Percentiles rank a stretch among this genome's conserved stretches.
These are phyloP conservation scores for Zaprionus lineosus DNA, from an alignment of 2,888 invertebrate genomes.

Conservation along the genomic window DNA sequence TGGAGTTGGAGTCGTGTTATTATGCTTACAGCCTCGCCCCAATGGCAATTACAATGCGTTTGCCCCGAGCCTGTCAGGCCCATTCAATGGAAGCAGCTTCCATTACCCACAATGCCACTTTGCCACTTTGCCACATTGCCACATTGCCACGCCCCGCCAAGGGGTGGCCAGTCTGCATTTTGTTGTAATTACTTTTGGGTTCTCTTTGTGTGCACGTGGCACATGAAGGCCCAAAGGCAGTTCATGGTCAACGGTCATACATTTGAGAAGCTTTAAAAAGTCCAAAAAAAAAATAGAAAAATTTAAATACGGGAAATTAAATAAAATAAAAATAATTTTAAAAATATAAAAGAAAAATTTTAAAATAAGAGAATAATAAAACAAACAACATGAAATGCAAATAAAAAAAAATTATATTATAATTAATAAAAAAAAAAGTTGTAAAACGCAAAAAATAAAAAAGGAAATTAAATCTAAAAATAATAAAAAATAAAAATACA, in stretches of 20 bases:
- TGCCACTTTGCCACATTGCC: constrained; percentile 4
- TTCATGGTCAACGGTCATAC: constrained; percentile 59
- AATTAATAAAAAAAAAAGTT: constrained; percentile 42
- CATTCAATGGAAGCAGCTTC: constrained; percentile 37
- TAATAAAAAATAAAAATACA: constrained; percentile 1
- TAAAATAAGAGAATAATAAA: constrained; percentile 31
- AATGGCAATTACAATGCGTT: constrained; percentile 72
- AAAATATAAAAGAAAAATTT: constrained; percentile 4
- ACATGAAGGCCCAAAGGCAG: constrained; percentile 19
- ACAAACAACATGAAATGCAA: constrained; percentile 12
- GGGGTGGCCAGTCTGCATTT: constrained; percentile 59
- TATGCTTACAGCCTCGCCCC: constrained; percentile 52
- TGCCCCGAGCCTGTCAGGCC: constrained; percentile 37
- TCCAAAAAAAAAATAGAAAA: constrained; percentile 26
- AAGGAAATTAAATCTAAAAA: constrained; percentile 1
- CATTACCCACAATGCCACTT: constrained; percentile 12
- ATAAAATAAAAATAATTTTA: not conserved
- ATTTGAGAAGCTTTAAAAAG: constrained; percentile 30
- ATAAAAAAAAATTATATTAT: constrained; percentile 26
- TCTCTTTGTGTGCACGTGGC: constrained; percentile 63
- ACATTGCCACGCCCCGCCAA: constrained; percentile 31
- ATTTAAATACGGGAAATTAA: no score
- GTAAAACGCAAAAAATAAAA: no score
- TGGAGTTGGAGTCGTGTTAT: constrained; percentile 51
- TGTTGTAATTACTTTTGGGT: constrained; percentile 70